These are phyloP conservation scores for Smutsia temminckii DNA, from an alignment of 2,797 vertebrate species.

Conservation along the genomic window DNA sequence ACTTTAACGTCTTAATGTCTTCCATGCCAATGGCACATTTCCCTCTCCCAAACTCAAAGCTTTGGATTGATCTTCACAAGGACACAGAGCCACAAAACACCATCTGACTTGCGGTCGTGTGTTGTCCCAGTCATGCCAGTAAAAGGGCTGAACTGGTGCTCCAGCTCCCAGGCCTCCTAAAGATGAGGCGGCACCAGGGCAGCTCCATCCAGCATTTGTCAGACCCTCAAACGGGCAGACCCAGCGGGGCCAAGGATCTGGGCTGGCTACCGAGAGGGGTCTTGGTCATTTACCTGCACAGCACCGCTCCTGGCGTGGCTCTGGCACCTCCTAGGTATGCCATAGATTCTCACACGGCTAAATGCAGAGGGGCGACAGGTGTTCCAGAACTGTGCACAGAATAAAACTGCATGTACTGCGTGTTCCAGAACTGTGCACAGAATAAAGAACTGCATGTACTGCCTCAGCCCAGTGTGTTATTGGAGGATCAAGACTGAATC, in stretches of 20 bases:
- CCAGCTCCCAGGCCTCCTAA: neutral
- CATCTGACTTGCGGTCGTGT: neutral
- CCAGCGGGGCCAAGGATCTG: neutral
- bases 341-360: neutral
- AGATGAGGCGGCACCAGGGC: fast-evolving
- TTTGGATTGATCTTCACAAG: neutral
- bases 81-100: neutral
- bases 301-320: neutral
- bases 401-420: neutral
- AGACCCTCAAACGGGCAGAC: fast-evolving
- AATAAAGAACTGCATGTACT: neutral
- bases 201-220: neutral
- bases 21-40: neutral
- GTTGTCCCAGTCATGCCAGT: neutral
- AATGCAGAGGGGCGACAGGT: neutral
- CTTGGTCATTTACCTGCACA: neutral
- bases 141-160: neutral
- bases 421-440: too few relatives aligned
- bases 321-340: neutral
- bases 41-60: neutral
- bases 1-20: neutral
- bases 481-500: neutral
- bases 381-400: neutral
- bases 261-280: neutral
- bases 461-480: neutral